phyloP scores from a whole-genome alignment of 2,797 vertebrate species.

The Balearica regulorum region DNA sequence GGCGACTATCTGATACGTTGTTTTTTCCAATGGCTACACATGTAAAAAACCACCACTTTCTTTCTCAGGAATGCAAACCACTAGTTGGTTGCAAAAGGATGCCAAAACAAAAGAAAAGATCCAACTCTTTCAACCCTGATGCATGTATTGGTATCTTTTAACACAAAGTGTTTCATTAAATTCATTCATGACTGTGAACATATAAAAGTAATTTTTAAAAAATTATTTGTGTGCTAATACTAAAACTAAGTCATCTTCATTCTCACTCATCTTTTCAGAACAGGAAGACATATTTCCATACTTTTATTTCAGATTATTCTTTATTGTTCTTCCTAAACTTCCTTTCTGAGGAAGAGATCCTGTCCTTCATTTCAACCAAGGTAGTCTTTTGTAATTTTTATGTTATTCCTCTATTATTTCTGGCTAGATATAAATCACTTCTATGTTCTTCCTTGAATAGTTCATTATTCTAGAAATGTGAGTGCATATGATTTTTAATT shows the following conservation, averaged over 20 bases:
- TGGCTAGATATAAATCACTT: not conserved
- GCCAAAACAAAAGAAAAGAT: not conserved
- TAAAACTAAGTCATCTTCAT: not conserved
- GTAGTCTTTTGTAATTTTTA: not conserved
- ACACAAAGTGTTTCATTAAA: not conserved
- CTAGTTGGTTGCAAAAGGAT: not conserved
- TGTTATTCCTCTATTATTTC: not conserved
- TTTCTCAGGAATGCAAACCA: not conserved
- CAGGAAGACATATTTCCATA: not conserved
- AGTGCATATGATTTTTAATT: not conserved
- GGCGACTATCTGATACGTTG: not conserved
- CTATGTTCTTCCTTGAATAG: not conserved
- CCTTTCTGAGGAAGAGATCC: not conserved
- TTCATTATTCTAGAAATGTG: not conserved
- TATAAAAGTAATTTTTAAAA: not conserved
- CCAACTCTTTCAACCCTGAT: not conserved
- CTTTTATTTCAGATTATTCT: not conserved
- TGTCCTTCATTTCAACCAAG: not conserved
- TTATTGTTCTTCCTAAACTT: not conserved
- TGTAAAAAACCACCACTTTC: not conserved
- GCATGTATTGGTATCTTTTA: not conserved
- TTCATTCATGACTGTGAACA: not conserved
- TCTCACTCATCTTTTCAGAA: not conserved
- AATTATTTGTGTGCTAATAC: not conserved
- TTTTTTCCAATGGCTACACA: not conserved